Conservation (phyloP, 1,140 invertebrate genomes). For the Drosophila subpulchrella region DNA sequence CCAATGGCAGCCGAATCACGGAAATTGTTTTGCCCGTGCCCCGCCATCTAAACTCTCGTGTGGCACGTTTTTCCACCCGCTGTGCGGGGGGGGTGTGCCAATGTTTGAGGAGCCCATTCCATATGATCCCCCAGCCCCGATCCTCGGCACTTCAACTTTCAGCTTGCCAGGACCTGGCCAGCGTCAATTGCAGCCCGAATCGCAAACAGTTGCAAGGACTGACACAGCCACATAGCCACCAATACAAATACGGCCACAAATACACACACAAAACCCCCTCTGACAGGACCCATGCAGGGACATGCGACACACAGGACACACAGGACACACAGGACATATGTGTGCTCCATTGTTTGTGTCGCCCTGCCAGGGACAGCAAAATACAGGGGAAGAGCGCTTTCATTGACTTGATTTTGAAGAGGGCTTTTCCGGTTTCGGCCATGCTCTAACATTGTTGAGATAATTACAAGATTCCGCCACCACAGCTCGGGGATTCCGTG, state of each 20-base stretch:
- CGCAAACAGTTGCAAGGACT: conserved; percentile 46
- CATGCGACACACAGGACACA: background rate
- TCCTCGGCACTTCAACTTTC: conserved; percentile 17
- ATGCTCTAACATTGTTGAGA: conserved; percentile 43
- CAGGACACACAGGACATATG: background rate
- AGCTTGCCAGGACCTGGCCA: conserved; percentile 20
- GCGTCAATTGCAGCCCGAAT: conserved; percentile 43
- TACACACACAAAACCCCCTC: conserved; percentile 10
- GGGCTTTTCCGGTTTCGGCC: conserved; percentile 11
- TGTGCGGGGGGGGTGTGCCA: background rate
- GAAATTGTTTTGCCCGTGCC: conserved; percentile 51
- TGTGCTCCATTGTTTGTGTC: conserved; percentile 25
- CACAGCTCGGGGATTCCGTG: background rate
- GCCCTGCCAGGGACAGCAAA: conserved; percentile 17
- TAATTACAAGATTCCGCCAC: conserved; percentile 54
- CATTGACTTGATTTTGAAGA: conserved; percentile 35
- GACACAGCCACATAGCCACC: background rate
- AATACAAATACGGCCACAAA: background rate
- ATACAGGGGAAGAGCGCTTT: conserved; percentile 12
- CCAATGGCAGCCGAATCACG: conserved; percentile 54
- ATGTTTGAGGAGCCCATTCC: background rate
- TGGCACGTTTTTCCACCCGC: conserved; percentile 32
- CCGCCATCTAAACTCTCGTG: conserved; percentile 29
- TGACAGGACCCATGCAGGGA: conserved; percentile 28
- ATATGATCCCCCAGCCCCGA: too few species aligned